These are phyloP conservation scores for Folsomia candida DNA, from an alignment of 2,888 invertebrate genomes.

Conservation along the genomic window DNA sequence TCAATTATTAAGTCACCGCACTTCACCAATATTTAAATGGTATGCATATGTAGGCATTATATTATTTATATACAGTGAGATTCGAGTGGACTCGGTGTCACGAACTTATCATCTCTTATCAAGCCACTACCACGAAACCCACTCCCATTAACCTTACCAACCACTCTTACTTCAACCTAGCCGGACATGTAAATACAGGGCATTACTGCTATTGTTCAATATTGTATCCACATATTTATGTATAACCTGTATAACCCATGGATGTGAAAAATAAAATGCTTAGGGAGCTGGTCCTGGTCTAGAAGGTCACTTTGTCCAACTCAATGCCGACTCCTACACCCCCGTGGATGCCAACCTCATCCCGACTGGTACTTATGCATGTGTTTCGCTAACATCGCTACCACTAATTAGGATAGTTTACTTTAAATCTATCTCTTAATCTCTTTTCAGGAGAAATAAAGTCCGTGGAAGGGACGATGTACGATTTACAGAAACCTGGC, in stretches of 20 bases:
- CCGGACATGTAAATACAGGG: slow-evolving; percentile 78
- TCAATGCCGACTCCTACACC: slow-evolving; percentile 76
- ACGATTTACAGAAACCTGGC: slow-evolving; percentile 68
- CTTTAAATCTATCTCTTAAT: no score
- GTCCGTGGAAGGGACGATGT: slow-evolving; percentile 67
- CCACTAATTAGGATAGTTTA: no score
- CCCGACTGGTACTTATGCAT: slow-evolving; percentile 69
- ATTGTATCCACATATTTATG: no score
- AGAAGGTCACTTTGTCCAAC: slow-evolving; percentile 67
- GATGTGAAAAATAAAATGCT: no score
- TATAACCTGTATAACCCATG: not conserved
- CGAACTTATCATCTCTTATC: slow-evolving; percentile 71
- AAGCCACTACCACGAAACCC: slow-evolving; percentile 70
- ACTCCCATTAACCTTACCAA: slow-evolving; percentile 84
- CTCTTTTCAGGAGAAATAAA: slow-evolving; percentile 66
- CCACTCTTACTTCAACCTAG: slow-evolving; percentile 87
- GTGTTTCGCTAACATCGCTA: no score
- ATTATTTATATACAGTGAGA: slow-evolving; percentile 55
- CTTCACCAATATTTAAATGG: no score
- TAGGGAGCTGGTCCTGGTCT: no score
- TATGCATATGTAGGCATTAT: no score
- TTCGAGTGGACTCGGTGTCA: slow-evolving; percentile 73
- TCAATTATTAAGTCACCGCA: no score
- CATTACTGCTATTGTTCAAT: no score
- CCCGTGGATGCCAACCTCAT: slow-evolving; percentile 68